phyloP scores from a whole-genome alignment of 2,797 vertebrate species.

The Rhynchotus rufescens region DNA sequence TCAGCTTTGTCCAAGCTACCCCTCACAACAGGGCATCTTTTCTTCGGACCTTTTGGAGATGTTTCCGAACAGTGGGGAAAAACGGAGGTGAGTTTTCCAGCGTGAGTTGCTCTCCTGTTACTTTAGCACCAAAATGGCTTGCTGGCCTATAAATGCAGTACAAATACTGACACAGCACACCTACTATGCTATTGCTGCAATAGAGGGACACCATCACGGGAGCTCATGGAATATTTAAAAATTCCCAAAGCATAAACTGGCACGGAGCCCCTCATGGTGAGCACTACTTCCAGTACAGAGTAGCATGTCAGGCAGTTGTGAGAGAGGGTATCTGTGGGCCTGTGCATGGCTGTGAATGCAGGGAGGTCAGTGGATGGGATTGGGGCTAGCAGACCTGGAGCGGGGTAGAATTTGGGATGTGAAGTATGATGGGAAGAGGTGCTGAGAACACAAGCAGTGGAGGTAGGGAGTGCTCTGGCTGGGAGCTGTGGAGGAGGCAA shows the following conservation, averaged over 20 bases:
- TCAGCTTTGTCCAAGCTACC: conserved; percentile 91
- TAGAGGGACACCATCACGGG: not conserved
- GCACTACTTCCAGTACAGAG: not conserved
- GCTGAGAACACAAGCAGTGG: not conserved
- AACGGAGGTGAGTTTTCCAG: conserved; percentile 88
- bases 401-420: not conserved
- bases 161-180: not conserved
- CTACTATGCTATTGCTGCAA: not conserved
- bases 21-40: conserved; percentile 93
- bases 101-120: not conserved
- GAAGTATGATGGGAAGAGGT: not conserved
- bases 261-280: not conserved
- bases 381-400: not conserved
- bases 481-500: not conserved
- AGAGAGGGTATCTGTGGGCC: not conserved
- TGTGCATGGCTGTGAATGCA: not conserved
- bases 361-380: not conserved
- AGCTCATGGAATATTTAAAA: not conserved
- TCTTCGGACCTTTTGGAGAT: conserved; percentile 93
- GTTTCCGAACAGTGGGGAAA: conserved; percentile 94
- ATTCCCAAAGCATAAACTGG: not conserved
- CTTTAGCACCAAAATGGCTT: not conserved
- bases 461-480: not conserved
- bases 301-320: not conserved
- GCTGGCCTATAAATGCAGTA: not conserved